phyloP scores from a whole-genome alignment of 2,113 vertebrate species.

The Gasterosteus nipponicus region DNA sequence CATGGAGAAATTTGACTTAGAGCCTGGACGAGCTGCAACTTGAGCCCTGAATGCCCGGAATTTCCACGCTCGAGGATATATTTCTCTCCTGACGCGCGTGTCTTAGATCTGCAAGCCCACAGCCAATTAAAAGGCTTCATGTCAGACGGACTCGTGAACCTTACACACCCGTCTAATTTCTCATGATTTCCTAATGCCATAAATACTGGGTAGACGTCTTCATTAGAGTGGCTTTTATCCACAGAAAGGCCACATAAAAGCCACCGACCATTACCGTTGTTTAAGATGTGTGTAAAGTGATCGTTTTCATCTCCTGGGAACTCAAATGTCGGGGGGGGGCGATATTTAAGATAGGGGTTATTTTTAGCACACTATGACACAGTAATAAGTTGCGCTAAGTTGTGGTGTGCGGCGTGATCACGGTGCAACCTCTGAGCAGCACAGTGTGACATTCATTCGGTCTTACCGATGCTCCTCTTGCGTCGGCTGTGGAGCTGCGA shows the following conservation, averaged over 20 bases:
- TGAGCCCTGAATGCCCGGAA: slow-evolving; percentile 91
- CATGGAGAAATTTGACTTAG: slow-evolving; percentile 79
- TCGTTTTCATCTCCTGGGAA: slow-evolving; percentile 63
- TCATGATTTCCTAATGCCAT: slow-evolving; percentile 65
- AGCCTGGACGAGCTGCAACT: slow-evolving; percentile 84
- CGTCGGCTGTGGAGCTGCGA: slow-evolving; percentile 89
- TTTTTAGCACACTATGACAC: slow-evolving; percentile 38
- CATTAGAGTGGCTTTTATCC: slow-evolving; percentile 68
- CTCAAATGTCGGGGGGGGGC: slow-evolving; percentile 14
- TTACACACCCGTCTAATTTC: slow-evolving; percentile 46
- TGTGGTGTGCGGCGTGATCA: slow-evolving; percentile 27
- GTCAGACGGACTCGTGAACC: slow-evolving; percentile 66
- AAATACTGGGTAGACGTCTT: slow-evolving; percentile 65
- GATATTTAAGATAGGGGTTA: slow-evolving; percentile 42
- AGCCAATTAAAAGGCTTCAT: slow-evolving; percentile 67
- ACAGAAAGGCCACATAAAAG: slow-evolving; percentile 59
- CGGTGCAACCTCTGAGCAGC: slow-evolving; percentile 39
- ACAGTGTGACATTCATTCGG: background rate
- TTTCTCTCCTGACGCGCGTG: slow-evolving; percentile 72
- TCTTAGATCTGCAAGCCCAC: slow-evolving; percentile 63
- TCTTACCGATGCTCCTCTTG: slow-evolving; percentile 93
- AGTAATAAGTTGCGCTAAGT: slow-evolving; percentile 20
- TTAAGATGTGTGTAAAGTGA: slow-evolving; percentile 66
- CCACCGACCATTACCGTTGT: slow-evolving; percentile 67
- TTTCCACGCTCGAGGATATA: slow-evolving; percentile 82